phyloP scores from a whole-genome alignment of 1,140 invertebrate species.

The Drosophila erecta region DNA sequence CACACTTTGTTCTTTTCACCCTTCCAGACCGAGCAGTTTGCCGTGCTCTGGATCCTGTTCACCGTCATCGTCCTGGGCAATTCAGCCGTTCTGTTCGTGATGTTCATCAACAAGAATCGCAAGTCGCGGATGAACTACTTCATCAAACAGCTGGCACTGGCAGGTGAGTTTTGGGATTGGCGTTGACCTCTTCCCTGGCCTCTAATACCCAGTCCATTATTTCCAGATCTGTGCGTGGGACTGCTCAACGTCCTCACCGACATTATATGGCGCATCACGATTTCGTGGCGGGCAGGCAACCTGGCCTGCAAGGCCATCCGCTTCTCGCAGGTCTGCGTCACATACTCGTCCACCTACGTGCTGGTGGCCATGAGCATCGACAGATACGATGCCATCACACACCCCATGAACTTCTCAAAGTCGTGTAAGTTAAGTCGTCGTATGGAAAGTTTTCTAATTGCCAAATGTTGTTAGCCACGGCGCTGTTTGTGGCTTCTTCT shows the following conservation, averaged over 20 bases:
- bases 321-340: constrained; percentile 93
- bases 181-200: neutral
- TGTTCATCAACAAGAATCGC: constrained; percentile 92
- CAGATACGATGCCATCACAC: constrained; percentile 96
- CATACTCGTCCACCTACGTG: constrained; percentile 97
- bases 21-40: constrained; percentile 95
- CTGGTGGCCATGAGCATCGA: constrained; percentile 97
- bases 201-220: neutral
- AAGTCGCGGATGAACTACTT: constrained; percentile 98
- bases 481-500: constrained; percentile 23
- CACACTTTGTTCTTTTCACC: constrained; percentile 19
- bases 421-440: constrained; percentile 95
- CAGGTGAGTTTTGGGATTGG: constrained; percentile 87
- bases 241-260: constrained; percentile 94
- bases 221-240: constrained; percentile 93
- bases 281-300: constrained; percentile 94
- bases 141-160: constrained; percentile 96
- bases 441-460: constrained; percentile 72
- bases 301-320: constrained; percentile 94
- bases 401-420: constrained; percentile 97
- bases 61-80: constrained; percentile 95
- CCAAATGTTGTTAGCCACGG: constrained; percentile 52
- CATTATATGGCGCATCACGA: constrained; percentile 94
- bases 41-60: constrained; percentile 94
- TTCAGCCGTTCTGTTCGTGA: constrained; percentile 92